Conservation (phyloP, 2,797 vertebrate species). For the Chaetodon trifasciatus region DNA sequence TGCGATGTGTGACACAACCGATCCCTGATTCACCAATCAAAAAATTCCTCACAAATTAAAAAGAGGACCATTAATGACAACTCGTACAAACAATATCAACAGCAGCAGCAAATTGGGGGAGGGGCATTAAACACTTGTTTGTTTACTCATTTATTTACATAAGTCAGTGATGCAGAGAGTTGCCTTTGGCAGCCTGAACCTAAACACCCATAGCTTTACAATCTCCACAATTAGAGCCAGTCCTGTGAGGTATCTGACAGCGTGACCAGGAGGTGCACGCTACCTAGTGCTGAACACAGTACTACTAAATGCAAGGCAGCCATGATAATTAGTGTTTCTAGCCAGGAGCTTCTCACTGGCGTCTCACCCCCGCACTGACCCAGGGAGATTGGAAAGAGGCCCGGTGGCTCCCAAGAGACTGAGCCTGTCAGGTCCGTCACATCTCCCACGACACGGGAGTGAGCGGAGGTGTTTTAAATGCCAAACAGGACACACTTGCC, state of each 20-base stretch:
- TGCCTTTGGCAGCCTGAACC: constrained; percentile 73
- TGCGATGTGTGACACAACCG: constrained; percentile 57
- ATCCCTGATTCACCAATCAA: constrained; percentile 61
- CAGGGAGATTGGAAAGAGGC: constrained; percentile 84
- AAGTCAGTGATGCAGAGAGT: constrained; percentile 72
- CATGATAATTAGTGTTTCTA: constrained; percentile 86
- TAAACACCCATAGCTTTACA: constrained; percentile 83
- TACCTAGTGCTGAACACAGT: constrained; percentile 76
- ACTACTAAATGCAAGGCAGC: constrained; percentile 77
- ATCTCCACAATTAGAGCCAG: constrained; percentile 82
- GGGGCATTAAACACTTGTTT: constrained; percentile 69
- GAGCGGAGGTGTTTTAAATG: constrained; percentile 86
- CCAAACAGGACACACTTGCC: constrained; percentile 83
- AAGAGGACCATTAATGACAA: constrained; percentile 54
- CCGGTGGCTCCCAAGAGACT: constrained; percentile 79
- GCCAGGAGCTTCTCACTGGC: constrained; percentile 80
- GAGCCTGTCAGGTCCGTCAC: constrained; percentile 85
- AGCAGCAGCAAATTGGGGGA: constrained; percentile 39
- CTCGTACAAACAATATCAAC: constrained; percentile 60
- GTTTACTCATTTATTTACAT: constrained; percentile 80
- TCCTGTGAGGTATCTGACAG: constrained; percentile 84
- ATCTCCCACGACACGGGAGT: constrained; percentile 79
- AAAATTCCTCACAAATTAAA: constrained; percentile 56
- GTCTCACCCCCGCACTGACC: constrained; percentile 81
- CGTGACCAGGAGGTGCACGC: constrained; percentile 77